Base-by-base conservation (phyloP, 2,113 vertebrate species). In the Porphyrio hochstetteri region DNA sequence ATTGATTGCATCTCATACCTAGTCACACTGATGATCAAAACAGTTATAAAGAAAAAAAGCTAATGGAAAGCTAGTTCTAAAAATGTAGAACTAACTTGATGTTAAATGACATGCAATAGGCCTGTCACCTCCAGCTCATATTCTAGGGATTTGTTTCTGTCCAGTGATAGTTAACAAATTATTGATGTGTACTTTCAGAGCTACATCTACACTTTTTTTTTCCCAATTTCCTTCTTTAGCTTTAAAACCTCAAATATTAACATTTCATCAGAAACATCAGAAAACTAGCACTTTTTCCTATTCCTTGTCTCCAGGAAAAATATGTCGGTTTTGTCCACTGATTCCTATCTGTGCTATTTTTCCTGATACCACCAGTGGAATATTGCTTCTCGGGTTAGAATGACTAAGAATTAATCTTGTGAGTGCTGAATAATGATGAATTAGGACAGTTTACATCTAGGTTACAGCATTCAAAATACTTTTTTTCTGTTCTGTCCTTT, bases 371-470 rank as follows among this genome's bases (percentile, higher is more conserved):
- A n/a, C 23, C 20, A 15, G 55, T 20, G 13, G 28, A 74, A 35
- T 25, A 13, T 25, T 74, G 29, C 14, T 92, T 71, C 59, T 52
- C 31, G 29, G 53, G 38, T 36, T 36, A 61, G 35, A 88, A 86
- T 13, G 10, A 40, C 33, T 77, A 92, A 87, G 57, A 94, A 89
- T 95, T 60, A 68, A 70, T 69, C 75, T 63, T 24, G 25, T 48
- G 86, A 80, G 27, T 82, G 33, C 31, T 90, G 80, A 95, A 93
- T 35, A 67, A 48, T 80, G 60, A 67, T 95, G 93, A 96, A 95
- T 96, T 96, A 93, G 52, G 80, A 97, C 93, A 97, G 95, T 94
- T 96, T 78, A 90, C 93, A 92, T 97, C 97, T 88, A 97, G 95
- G 96, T 97, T 97, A 94, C 60, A 95, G 85, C 70, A 97, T 69